Conservation (phyloP, 2,113 vertebrate genomes). For the human (Homo sapiens) region GRCh38 chr5:40160001-40160500, state of each 20-base stretch:
- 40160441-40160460: not conserved
- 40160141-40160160: not conserved
- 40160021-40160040: not conserved
- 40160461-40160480: not conserved
- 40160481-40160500: not conserved
- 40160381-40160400: not conserved
- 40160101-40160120: not conserved
- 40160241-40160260: not conserved
- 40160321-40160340: not conserved
- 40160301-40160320: not conserved
- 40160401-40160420: not conserved
- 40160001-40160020: not conserved
- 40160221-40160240: not conserved
- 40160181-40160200: not conserved
- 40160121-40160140: not conserved
- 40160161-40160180: not conserved
- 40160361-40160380: not conserved
- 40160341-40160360: not conserved
- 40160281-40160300: not conserved
- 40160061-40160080: not conserved
- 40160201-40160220: not conserved
- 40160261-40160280: not conserved
- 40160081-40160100: not conserved
- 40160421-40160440: not conserved
- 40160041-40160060: not conserved